A percentile compares a stretch with the other conserved stretches of the same genome.
These are phyloP conservation scores for Hydrocynus forskahlii DNA, from an alignment of 2,797 vertebrate species.

Conservation along the genomic window DNA sequence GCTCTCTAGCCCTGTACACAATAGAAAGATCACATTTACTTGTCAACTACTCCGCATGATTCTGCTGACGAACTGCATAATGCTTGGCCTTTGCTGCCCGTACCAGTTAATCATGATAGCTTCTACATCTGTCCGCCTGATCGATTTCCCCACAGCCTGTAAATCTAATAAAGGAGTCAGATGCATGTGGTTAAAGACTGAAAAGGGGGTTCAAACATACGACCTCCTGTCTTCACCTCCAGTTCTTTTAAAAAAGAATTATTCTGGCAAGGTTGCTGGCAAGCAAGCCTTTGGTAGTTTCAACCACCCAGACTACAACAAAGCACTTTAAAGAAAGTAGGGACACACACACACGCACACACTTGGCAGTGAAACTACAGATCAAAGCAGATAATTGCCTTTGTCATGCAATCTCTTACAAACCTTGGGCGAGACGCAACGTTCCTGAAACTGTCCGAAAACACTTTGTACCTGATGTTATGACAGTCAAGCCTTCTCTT, in stretches of 20 bases:
- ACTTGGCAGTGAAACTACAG: background rate
- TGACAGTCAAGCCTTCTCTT: no score
- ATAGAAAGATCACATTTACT: constrained; percentile 56
- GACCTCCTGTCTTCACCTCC: constrained; percentile 61
- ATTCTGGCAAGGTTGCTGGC: constrained; percentile 50
- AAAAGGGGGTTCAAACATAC: constrained; percentile 52
- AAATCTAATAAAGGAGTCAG: constrained; percentile 59
- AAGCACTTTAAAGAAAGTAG: constrained; percentile 30
- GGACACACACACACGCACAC: constrained; percentile 8
- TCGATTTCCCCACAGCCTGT: constrained; percentile 61
- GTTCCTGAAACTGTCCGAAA: background rate
- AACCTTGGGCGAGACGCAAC: background rate
- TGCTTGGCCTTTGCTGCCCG: constrained; percentile 48
- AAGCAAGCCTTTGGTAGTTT: constrained; percentile 26
- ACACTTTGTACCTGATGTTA: background rate
- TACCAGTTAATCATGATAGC: constrained; percentile 55
- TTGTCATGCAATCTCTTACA: constrained; percentile 13
- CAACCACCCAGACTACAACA: constrained; percentile 23
- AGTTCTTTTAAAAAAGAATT: constrained; percentile 47
- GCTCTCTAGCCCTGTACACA: constrained; percentile 30
- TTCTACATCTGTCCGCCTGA: constrained; percentile 59
- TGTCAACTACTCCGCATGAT: constrained; percentile 56
- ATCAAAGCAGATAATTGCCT: constrained; percentile 13
- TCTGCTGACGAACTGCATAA: constrained; percentile 55
- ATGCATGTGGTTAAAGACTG: constrained; percentile 58